A percentile compares a stretch with the other conserved stretches of the same genome.
Conservation (phyloP, 2,797 vertebrate species). For the Chrysolophus pictus region DNA sequence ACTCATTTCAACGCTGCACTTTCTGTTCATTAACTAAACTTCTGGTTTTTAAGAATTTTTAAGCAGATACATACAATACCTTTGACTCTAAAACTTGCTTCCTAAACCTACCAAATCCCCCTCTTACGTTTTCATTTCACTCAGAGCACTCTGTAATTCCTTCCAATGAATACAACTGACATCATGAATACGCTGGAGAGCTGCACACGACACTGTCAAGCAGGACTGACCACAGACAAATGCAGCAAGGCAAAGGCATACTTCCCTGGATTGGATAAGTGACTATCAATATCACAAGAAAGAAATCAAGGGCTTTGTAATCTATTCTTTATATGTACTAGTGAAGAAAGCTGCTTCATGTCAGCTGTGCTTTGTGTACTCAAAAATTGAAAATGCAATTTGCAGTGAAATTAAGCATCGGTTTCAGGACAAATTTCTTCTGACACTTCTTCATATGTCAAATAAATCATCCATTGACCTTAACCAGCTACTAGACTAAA, state of each 20-base stretch:
- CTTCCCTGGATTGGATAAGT: background rate
- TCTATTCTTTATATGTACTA: accelerated
- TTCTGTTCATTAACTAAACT: background rate
- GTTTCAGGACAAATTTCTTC: background rate
- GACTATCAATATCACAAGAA: background rate
- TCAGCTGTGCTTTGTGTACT: background rate
- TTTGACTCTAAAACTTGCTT: background rate
- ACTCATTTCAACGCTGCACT: background rate
- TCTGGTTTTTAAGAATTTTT: background rate
- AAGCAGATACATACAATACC: background rate
- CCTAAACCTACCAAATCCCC: background rate
- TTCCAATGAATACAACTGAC: background rate
- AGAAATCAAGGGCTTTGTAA: background rate
- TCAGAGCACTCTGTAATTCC: background rate
- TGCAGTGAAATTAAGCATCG: background rate
- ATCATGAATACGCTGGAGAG: background rate
- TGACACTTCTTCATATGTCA: background rate
- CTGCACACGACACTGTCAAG: background rate
- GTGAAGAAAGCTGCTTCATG: background rate
- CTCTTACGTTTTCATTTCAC: background rate
- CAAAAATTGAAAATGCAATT: background rate
- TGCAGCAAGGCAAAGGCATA: background rate
- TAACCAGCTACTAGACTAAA: background rate
- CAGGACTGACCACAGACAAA: background rate
- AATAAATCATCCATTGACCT: background rate